phyloP scores from a whole-genome alignment of 2,797 vertebrate species.

The Anguilla pacifica region DNA sequence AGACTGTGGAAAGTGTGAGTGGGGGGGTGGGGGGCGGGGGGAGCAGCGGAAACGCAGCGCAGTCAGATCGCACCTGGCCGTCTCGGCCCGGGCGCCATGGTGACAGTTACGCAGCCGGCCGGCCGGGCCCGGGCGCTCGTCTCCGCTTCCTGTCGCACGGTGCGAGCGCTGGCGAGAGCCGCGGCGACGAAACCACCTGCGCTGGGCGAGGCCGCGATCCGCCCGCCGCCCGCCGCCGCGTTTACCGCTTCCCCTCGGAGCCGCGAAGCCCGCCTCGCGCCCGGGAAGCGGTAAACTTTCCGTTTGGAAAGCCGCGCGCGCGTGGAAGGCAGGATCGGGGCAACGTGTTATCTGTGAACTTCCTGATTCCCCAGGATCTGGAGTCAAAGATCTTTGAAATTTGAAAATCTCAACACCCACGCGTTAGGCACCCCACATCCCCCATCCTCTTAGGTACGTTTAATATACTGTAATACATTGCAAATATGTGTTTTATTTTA shows the following conservation, averaged over 20 bases:
- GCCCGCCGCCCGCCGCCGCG: neutral
- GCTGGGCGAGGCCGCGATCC: neutral
- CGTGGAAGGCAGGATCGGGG: neutral
- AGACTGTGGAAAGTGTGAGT: no score
- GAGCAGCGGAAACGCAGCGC: no score
- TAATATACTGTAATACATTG: no score
- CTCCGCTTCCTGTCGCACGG: neutral
- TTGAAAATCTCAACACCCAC: no score
- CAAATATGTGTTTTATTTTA: no score
- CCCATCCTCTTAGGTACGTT: no score
- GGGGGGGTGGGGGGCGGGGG: no score
- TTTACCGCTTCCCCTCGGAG: neutral
- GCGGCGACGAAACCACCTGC: neutral
- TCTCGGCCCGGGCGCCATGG: neutral
- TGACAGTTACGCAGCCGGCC: neutral
- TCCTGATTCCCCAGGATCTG: neutral
- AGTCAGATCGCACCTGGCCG: no score
- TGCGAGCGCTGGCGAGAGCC: neutral
- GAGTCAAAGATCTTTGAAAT: no score
- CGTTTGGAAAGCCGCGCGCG: neutral
- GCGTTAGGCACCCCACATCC: no score
- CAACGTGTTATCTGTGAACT: neutral
- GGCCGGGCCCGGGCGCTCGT: neutral
- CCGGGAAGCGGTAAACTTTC: neutral
- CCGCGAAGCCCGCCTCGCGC: no score